A percentile compares a stretch with the other conserved stretches of the same genome.
Evolutionary conservation across 2,113 vertebrate genomes (phyloP).

Genomic region (Labrus mixtus): DNA sequence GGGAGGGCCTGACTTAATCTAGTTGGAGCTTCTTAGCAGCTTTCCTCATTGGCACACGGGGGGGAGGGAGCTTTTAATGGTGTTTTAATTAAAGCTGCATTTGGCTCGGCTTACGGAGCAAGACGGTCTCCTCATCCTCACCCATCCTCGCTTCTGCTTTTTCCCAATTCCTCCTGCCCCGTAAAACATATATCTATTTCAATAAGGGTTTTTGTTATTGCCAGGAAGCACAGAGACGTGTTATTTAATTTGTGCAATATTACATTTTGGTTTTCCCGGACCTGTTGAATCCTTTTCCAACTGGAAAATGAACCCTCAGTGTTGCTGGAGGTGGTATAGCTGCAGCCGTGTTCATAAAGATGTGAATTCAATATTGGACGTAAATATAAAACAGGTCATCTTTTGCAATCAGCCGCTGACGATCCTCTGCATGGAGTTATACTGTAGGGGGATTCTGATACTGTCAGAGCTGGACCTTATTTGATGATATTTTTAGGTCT

Average conservation of each 20-base stretch:
- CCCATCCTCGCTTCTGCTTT: constrained; percentile 25
- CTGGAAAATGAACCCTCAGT: too few species aligned
- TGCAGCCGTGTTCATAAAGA: too few species aligned
- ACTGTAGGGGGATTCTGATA: too few species aligned
- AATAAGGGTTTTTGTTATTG: neutral
- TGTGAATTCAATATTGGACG: too few species aligned
- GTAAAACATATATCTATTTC: constrained; percentile 7
- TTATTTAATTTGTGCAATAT: neutral
- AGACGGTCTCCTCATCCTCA: constrained; percentile 19
- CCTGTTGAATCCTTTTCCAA: neutral
- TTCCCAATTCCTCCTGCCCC: neutral
- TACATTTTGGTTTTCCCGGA: neutral
- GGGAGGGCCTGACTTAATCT: constrained; percentile 47
- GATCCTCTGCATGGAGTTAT: too few species aligned
- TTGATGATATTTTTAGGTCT: too few species aligned
- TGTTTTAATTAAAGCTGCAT: constrained; percentile 67
- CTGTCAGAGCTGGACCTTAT: too few species aligned
- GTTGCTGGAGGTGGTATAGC: too few species aligned
- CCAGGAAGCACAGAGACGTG: neutral
- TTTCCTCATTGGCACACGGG: constrained; percentile 32
- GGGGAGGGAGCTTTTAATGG: constrained; percentile 33
- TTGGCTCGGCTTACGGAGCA: constrained; percentile 8
- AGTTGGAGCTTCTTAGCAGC: constrained; percentile 51
- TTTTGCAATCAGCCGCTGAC: too few species aligned
- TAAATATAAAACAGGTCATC: too few species aligned